A percentile compares a stretch with the other conserved stretches of the same genome.
These are phyloP conservation scores for Cyprinodon brontotheroides DNA, from an alignment of 2,113 vertebrate species.

Conservation along the genomic window DNA sequence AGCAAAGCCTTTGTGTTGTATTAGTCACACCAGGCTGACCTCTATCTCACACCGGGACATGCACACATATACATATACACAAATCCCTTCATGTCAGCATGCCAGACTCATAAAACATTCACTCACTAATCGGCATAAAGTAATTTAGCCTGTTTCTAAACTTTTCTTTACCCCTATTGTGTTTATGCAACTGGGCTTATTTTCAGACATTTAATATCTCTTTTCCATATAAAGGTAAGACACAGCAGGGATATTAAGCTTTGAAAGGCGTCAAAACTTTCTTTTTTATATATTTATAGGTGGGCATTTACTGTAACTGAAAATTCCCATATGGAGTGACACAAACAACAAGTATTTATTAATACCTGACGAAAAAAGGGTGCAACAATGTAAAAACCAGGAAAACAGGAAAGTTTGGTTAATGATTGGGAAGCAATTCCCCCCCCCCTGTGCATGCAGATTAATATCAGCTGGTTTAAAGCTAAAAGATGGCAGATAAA, in stretches of 20 bases:
- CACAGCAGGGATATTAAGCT: not conserved
- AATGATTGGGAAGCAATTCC: no score
- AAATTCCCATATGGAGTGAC: no score
- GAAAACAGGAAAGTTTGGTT: no score
- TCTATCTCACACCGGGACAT: slow-evolving; percentile 25
- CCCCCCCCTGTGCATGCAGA: no score
- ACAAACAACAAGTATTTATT: no score
- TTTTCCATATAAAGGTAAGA: slow-evolving; percentile 49
- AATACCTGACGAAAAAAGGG: no score
- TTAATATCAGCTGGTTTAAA: no score
- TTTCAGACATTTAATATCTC: slow-evolving; percentile 56
- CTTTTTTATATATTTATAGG: no score
- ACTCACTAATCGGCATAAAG: slow-evolving; percentile 61
- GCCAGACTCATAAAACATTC: slow-evolving; percentile 63
- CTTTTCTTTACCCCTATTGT: slow-evolving; percentile 52
- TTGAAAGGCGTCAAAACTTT: no score
- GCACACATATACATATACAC: slow-evolving; percentile 21
- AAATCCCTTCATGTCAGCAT: slow-evolving; percentile 48
- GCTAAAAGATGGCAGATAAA: no score
- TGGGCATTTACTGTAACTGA: no score
- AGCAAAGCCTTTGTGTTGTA: slow-evolving; percentile 48
- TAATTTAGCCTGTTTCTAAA: slow-evolving; percentile 51
- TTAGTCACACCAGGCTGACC: slow-evolving; percentile 62
- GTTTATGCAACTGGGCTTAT: slow-evolving; percentile 69
- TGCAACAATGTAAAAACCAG: no score